Evolutionary conservation across 1,140 invertebrate genomes (phyloP).

Genomic region (Brachionus koreanus): DNA sequence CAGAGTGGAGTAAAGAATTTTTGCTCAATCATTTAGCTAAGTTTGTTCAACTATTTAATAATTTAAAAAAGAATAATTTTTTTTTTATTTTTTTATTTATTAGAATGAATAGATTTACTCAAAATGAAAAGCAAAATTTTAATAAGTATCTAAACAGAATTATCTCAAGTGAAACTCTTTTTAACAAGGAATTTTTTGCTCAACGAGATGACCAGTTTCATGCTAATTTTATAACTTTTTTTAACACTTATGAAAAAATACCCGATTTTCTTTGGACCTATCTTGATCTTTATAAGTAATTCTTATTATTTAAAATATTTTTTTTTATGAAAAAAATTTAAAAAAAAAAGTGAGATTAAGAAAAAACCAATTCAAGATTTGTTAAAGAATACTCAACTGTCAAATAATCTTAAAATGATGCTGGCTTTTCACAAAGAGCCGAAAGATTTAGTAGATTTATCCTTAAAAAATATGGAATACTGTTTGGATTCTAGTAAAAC

Average conservation of each 20-base stretch:
- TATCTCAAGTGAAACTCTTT: background rate
- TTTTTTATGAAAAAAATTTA: background rate
- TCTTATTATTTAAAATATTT: background rate
- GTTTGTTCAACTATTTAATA: background rate
- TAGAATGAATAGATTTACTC: background rate
- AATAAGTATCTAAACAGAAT: background rate
- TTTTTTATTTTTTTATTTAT: background rate
- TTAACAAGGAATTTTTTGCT: background rate
- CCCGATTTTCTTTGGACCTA: conserved; percentile 13
- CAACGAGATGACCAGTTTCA: background rate
- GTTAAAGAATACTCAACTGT: background rate
- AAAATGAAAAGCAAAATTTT: background rate
- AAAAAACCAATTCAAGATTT: conserved; percentile 16
- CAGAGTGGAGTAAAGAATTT: background rate
- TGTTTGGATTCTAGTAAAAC: background rate
- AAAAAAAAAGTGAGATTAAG: background rate
- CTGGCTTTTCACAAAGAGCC: background rate
- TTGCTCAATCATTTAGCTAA: conserved; percentile 20
- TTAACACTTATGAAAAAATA: background rate
- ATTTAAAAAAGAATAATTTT: background rate
- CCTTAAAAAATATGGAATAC: conserved; percentile 27
- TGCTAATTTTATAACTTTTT: background rate
- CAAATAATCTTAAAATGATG: background rate
- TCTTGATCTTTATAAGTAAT: conserved; percentile 21
- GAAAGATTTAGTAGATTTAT: conserved; percentile 2